Percentiles rank a stretch among this genome's conserved stretches.
phyloP scores from a whole-genome alignment of 2,888 invertebrate genomes.

The Thera britannica region DNA sequence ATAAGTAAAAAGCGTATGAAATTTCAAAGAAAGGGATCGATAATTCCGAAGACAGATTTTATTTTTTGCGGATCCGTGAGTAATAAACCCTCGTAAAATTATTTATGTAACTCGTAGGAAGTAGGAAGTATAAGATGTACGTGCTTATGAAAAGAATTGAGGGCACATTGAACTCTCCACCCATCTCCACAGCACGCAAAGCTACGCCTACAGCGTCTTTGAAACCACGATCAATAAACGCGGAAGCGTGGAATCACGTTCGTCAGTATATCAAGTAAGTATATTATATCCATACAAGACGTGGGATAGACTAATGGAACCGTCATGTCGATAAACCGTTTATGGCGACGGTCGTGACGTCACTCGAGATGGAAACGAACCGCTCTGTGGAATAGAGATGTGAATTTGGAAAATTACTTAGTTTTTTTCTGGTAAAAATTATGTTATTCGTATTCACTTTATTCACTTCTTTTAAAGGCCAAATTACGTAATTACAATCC shows the following conservation, averaged over 20 bases:
- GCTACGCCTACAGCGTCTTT: conserved; percentile 7
- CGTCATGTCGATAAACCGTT: not conserved
- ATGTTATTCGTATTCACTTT: too few species aligned
- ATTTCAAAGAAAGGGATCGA: not conserved
- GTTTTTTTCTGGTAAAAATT: too few species aligned
- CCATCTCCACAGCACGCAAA: not conserved
- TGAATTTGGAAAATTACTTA: too few species aligned
- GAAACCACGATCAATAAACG: conserved; percentile 15
- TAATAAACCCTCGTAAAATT: not conserved
- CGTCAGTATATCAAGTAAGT: not conserved
- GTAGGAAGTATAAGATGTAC: not conserved
- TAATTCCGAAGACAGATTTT: not conserved
- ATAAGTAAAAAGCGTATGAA: not conserved
- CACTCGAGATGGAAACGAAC: conserved; percentile 1
- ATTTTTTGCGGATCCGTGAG: not conserved
- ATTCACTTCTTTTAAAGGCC: too few species aligned
- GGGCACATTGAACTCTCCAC: not conserved
- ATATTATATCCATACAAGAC: not conserved
- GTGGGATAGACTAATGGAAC: conserved; percentile 8
- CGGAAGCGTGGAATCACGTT: conserved; percentile 14
- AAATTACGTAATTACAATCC: too few species aligned
- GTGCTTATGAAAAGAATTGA: not conserved
- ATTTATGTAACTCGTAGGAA: not conserved
- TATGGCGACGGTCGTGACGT: conserved; percentile 7
- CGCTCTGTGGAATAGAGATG: not conserved